Evolutionary conservation across 2,888 invertebrate genomes (phyloP), one percentile per base, ranked within the genome.

Genomic region (Agonum fuliginosum): DNA sequence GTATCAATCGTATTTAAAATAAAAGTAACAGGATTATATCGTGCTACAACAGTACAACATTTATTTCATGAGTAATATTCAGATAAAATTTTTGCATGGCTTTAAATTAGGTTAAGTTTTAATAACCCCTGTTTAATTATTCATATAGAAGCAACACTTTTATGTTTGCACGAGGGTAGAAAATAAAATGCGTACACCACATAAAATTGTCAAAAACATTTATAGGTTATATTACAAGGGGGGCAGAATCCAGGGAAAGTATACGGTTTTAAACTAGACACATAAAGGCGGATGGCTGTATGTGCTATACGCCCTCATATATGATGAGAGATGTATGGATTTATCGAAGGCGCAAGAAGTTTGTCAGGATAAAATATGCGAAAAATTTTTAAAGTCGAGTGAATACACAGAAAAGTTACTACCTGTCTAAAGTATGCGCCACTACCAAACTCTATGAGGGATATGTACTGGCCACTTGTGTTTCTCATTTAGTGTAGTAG

Each of bases 311-410:
- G 30, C 58, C 58, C 58, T 62, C 58, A 62, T 62, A 30, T 67
- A 67, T 41, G 67, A 67, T 67, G 67, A 67, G 67, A 67, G 37
- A 67, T 67, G 67, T 67, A 41, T 67, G 41, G 67, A 67, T 67
- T 41, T 67, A 67, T 67, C 67, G 67, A 67, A 37, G 41, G 67
- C 67, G 67, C 10, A 67, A 67, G 67, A 67, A 67, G 37, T 67
- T 67, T 67, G 67, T 67, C 67, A 67, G 67, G 41, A 67, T 67
- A 67, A 67, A 67, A 67, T 67, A 67, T 67, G 67, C 41, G 67
- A 67, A 67, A 67, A 67, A 67, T 67, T 67, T 67, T 67, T 37
- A 67, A 67, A 67, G 67, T 67, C 67, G 37, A 67, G 37, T 67
- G 67, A 41, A 67, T 62, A 62, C 58, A 62, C 58, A 62, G 30